Evolutionary conservation across 2,888 invertebrate genomes (phyloP).

Genomic region (Adineta ricciae): DNA sequence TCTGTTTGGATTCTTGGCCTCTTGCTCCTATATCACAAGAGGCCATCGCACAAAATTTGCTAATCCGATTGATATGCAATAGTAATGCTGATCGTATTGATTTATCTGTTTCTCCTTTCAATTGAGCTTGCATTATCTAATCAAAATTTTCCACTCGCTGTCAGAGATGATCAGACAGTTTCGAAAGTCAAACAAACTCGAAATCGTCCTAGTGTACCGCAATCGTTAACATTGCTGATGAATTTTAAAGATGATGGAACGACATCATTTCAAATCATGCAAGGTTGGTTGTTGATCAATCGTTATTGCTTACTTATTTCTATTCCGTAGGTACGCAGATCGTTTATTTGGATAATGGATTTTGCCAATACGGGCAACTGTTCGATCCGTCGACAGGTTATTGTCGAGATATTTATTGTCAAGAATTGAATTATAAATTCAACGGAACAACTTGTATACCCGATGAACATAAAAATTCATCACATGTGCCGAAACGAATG

Average conservation of each 20-base stretch:
- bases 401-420: conserved; percentile 31
- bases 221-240: conserved; percentile 29
- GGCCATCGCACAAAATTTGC: too few relatives aligned
- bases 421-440: conserved; percentile 18
- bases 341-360: conserved; percentile 26
- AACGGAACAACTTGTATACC: conserved; percentile 22
- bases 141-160: too few relatives aligned
- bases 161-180: background rate
- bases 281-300: background rate
- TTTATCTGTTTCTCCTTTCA: background rate
- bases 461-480: conserved; percentile 1
- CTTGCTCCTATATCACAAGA: too few relatives aligned
- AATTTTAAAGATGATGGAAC: conserved; percentile 32
- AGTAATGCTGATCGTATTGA: background rate
- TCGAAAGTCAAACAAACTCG: background rate
- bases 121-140: too few relatives aligned
- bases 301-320: background rate
- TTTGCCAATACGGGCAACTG: conserved; percentile 30
- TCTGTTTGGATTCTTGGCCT: too few relatives aligned
- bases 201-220: background rate
- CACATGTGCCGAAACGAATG: background rate
- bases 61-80: background rate
- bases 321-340: background rate
- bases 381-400: conserved; percentile 29
- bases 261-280: conserved; percentile 26